Percentiles rank a stretch among this genome's conserved stretches.
Conservation (phyloP, 2,888 invertebrate genomes). For the Pegoplata infirma region DNA sequence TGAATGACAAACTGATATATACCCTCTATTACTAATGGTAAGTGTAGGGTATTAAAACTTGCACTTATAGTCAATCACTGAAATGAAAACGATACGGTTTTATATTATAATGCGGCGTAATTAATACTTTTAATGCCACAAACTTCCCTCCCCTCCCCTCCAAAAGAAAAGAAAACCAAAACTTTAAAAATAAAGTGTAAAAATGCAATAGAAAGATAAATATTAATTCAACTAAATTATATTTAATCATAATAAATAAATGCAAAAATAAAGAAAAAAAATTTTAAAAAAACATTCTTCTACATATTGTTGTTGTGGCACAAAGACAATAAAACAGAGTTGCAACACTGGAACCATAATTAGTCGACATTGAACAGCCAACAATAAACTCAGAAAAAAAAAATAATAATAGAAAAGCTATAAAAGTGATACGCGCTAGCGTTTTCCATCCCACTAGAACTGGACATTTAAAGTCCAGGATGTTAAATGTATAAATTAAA, state of each 20-base stretch:
- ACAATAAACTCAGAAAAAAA: conserved; percentile 66
- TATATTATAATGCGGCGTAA: conserved; percentile 50
- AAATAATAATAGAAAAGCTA: conserved; percentile 35
- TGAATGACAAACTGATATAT: too few species aligned
- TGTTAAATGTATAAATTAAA: conserved; percentile 43
- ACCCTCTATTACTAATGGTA: too few species aligned
- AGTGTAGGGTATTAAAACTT: too few species aligned
- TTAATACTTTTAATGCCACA: conserved; percentile 39
- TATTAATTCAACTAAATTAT: conserved; percentile 46
- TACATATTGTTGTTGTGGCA: conserved; percentile 43
- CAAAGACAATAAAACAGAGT: conserved; percentile 77
- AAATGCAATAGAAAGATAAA: conserved; percentile 43
- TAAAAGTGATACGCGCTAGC: conserved; percentile 53
- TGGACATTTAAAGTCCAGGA: conserved; percentile 47
- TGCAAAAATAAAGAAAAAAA: too few species aligned
- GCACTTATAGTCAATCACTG: conserved; percentile 45
- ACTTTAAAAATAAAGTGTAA: conserved; percentile 20
- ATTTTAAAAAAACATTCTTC: too few species aligned
- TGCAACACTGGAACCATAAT: conserved; percentile 74
- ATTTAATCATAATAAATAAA: conserved; percentile 56
- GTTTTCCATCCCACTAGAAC: conserved; percentile 34
- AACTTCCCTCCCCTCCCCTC: neutral
- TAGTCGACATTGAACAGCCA: conserved; percentile 75
- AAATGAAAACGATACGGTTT: conserved; percentile 59
- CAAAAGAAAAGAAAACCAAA: conserved; percentile 32